These are phyloP conservation scores for Chaenogobius annularis DNA, from an alignment of 2,113 vertebrate species.

Conservation along the genomic window DNA sequence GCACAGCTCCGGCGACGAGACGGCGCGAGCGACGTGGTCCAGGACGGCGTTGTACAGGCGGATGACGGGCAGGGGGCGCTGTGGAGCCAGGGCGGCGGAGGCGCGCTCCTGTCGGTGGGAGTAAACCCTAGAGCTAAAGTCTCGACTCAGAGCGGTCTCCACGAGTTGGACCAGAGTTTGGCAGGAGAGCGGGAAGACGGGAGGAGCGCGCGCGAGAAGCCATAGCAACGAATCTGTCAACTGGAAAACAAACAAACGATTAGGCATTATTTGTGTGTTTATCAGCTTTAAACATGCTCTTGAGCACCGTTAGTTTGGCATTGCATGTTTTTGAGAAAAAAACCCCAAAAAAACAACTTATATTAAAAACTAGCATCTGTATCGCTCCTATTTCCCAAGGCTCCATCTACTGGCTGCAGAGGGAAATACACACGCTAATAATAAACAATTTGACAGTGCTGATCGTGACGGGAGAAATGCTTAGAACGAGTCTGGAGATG, in stretches of 20 bases:
- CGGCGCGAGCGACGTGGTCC: conserved; percentile 79
- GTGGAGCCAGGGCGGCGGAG: conserved; percentile 70
- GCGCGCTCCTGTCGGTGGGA: conserved; percentile 78
- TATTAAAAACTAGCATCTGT: too few relatives aligned
- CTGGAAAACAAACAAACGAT: conserved; percentile 57
- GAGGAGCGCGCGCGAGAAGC: conserved; percentile 80
- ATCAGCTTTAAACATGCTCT: too few relatives aligned
- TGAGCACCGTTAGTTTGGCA: too few relatives aligned
- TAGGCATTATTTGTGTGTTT: too few relatives aligned
- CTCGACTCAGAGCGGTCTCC: conserved; percentile 79
- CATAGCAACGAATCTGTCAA: conserved; percentile 82
- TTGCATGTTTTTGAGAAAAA: too few relatives aligned
- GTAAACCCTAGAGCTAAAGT: conserved; percentile 83
- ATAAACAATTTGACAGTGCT: too few relatives aligned
- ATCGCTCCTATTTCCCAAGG: too few relatives aligned
- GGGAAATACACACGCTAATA: too few relatives aligned
- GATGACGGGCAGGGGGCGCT: conserved; percentile 79
- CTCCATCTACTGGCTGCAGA: too few relatives aligned
- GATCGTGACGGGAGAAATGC: too few relatives aligned
- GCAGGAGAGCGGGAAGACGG: conserved; percentile 76
- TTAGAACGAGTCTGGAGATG: too few relatives aligned
- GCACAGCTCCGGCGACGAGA: conserved; percentile 79
- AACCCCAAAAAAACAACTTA: too few relatives aligned
- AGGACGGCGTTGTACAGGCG: conserved; percentile 87
- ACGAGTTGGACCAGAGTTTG: conserved; percentile 85